phyloP scores from a whole-genome alignment of 2,113 vertebrate species.

The Amphiprion percula region DNA sequence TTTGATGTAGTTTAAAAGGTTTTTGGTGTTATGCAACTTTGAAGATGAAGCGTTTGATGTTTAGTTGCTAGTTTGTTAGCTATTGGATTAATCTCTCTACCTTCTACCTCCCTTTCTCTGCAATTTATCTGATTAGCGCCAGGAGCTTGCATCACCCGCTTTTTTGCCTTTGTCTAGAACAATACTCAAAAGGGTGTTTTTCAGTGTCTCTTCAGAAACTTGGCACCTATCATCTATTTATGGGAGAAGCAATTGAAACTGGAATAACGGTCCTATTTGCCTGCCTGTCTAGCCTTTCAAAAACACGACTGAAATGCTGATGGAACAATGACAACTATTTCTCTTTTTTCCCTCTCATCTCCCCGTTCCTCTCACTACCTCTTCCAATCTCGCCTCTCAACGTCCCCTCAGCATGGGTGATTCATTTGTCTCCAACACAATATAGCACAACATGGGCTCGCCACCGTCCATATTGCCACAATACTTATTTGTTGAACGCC shows the following conservation, averaged over 20 bases:
- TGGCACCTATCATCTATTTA: constrained; percentile 78
- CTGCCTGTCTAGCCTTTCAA: constrained; percentile 74
- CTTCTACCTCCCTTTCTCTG: constrained; percentile 54
- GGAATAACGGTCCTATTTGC: constrained; percentile 76
- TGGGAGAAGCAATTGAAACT: constrained; percentile 74
- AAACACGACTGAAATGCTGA: constrained; percentile 74
- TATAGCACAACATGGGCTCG: constrained; percentile 80
- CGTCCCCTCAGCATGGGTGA: constrained; percentile 82
- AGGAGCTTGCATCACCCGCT: constrained; percentile 58
- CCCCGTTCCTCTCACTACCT: constrained; percentile 71
- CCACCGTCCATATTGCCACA: constrained; percentile 71
- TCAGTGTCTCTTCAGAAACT: constrained; percentile 67
- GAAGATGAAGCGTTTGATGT: constrained; percentile 82
- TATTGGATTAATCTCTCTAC: constrained; percentile 74
- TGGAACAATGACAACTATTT: constrained; percentile 81
- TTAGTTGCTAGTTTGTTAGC: constrained; percentile 77
- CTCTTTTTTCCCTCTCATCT: constrained; percentile 63
- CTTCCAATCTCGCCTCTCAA: constrained; percentile 67
- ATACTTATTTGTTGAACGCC: constrained; percentile 77
- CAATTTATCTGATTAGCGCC: constrained; percentile 75
- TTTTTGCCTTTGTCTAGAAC: constrained; percentile 64
- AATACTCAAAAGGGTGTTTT: constrained; percentile 61
- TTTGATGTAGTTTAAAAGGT: constrained; percentile 78
- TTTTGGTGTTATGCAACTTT: constrained; percentile 83
- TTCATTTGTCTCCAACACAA: constrained; percentile 85